Percentiles rank a stretch among this genome's conserved stretches.
These are phyloP conservation scores for Prinia subflava DNA, from an alignment of 2,113 vertebrate genomes.

Conservation along the genomic window DNA sequence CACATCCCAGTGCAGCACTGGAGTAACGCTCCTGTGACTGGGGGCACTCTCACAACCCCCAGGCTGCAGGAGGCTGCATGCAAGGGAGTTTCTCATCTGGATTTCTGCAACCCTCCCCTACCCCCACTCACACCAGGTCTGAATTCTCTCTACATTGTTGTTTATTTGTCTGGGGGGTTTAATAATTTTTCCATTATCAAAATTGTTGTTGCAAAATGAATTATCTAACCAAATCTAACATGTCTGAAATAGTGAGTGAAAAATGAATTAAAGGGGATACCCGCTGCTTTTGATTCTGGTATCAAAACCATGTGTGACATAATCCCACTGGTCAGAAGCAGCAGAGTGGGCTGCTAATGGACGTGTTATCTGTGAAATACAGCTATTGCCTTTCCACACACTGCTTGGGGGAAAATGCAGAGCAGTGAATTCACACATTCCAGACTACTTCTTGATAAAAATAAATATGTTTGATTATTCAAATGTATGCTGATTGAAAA, in stretches of 20 bases:
- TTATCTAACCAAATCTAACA: not conserved
- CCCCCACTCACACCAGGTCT: not conserved
- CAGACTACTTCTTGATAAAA: slow-evolving; percentile 20
- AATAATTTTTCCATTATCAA: not conserved
- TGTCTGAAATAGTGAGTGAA: not conserved
- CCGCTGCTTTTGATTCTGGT: slow-evolving; percentile 21
- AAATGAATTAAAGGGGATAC: slow-evolving; percentile 28
- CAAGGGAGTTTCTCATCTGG: not conserved
- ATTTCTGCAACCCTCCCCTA: not conserved
- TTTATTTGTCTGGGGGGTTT: not conserved
- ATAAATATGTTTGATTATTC: slow-evolving; percentile 32
- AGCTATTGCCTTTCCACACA: not conserved
- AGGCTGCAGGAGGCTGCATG: not conserved
- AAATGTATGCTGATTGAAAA: slow-evolving; percentile 25
- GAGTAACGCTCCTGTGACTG: not conserved
- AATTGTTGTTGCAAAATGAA: not conserved
- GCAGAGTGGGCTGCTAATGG: slow-evolving; percentile 18
- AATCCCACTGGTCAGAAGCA: not conserved
- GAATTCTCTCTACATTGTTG: not conserved
- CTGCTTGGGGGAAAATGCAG: not conserved
- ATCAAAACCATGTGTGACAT: not conserved
- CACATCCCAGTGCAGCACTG: not conserved
- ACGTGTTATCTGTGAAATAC: slow-evolving; percentile 4
- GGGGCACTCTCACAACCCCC: not conserved
- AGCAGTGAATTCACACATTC: slow-evolving; percentile 13